Conservation (phyloP, 2,888 invertebrate genomes). For the Rotaria sp. region DNA sequence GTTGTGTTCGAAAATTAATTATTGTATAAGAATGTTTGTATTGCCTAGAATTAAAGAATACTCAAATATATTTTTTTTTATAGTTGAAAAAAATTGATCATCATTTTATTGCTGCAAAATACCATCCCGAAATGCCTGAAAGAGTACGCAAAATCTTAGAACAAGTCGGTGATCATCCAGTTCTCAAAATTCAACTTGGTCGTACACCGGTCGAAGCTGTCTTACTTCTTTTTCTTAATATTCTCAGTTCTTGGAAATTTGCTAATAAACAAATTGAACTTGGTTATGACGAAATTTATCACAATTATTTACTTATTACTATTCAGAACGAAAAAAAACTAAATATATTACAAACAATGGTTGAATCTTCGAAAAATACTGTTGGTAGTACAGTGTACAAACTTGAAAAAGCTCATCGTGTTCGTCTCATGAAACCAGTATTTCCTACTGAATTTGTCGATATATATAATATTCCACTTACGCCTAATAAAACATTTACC, state of each 20-base stretch:
- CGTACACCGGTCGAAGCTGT: not conserved
- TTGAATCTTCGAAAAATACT: not conserved
- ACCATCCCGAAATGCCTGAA: not conserved
- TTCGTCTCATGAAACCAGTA: not conserved
- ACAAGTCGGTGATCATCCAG: not conserved
- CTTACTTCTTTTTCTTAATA: not conserved
- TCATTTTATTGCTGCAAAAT: not conserved
- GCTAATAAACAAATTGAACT: not conserved
- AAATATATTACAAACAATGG: not conserved
- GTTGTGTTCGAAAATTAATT: no score
- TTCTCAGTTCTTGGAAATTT: not conserved
- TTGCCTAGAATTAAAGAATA: no score
- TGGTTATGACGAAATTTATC: not conserved
- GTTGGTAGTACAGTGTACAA: not conserved
- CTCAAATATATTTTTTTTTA: no score
- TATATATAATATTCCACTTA: not conserved
- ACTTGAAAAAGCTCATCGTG: not conserved
- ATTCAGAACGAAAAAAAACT: not conserved
- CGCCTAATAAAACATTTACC: not conserved
- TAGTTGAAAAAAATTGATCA: not conserved
- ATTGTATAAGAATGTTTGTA: no score
- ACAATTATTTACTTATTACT: not conserved
- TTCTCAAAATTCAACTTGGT: not conserved
- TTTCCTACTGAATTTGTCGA: not conserved
- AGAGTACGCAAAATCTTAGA: not conserved